Evolutionary conservation across 2,113 vertebrate genomes (phyloP), one percentile per base, ranked within the genome.

Genomic region (Amphiprion percula): DNA sequence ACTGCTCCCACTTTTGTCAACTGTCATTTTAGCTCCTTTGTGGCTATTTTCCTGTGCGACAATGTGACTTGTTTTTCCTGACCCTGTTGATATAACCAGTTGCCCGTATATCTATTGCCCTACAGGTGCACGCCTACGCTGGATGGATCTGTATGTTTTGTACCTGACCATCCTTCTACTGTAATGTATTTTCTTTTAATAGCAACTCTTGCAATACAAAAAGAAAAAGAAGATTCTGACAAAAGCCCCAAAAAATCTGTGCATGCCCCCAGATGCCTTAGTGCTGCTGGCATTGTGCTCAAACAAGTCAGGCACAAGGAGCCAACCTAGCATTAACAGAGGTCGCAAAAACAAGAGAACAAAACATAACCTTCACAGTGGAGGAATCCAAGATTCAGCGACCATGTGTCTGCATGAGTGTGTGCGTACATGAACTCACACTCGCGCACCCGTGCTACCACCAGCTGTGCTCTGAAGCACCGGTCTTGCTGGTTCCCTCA

Each of bases 401-500:
- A 62, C 59, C 41, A 19, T 68, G 75, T 72, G n/a, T 68, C 33
- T 61, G 21, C 12, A 16, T 23, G 41, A 46, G 26, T 66, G 50
- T 30, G 23, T 66, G 2, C 50, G 66, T 55, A 15, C 52, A 10
- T 58, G 16, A 6, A 28, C 5, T 19, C n/a, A 70, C 33, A 3
- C 1, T 3, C 69, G 49, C 64, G 21, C 23, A 73, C 30, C 5
- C 0, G 4, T 63, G 46, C 68, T 61, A 89, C 86, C 87, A 79
- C 92, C 87, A 70, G 73, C 91, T 89, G 93, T 73, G 87, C 78
- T 91, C 85, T 93, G 85, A 92, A 94, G 90, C 73, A 79, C 79
- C 69, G 10, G 87, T 50, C 84, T 82, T 65, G 73, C 77, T 87
- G 80, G 71, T 85, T 91, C 70, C 74, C 73, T 90, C 63, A 81